Conservation (phyloP, 1,140 invertebrate species). For the Augochlora pura region DNA sequence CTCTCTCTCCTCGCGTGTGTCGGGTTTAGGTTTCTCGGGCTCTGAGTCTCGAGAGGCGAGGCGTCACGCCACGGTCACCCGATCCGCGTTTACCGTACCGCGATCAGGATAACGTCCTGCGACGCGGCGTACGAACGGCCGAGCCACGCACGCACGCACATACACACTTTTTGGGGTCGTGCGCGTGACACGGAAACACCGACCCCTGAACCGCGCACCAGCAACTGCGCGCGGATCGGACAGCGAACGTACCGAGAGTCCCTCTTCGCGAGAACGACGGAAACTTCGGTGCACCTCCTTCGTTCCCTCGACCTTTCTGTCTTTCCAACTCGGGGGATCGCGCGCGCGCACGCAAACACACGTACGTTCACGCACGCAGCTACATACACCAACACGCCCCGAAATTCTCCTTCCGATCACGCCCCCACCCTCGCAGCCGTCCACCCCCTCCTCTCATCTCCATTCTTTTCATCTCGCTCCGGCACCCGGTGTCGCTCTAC, state of each 20-base stretch:
- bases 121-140: slow-evolving; percentile 31
- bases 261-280: slow-evolving; percentile 58
- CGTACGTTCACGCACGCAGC: slow-evolving; percentile 16
- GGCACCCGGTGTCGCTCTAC: not conserved
- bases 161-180: slow-evolving; percentile 41
- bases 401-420: slow-evolving; percentile 22
- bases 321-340: slow-evolving; percentile 45
- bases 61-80: too few relatives aligned
- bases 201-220: slow-evolving; percentile 56
- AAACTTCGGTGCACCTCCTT: slow-evolving; percentile 57
- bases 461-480: slow-evolving; percentile 13
- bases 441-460: not conserved
- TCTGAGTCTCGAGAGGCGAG: too few relatives aligned
- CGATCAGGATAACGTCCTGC: slow-evolving; percentile 21
- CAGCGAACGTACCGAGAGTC: slow-evolving; percentile 53
- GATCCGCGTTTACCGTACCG: slow-evolving; percentile 26
- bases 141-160: slow-evolving; percentile 45
- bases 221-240: slow-evolving; percentile 57
- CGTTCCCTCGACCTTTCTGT: slow-evolving; percentile 41
- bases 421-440: not conserved
- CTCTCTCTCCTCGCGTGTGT: too few relatives aligned
- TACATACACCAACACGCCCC: slow-evolving; percentile 28
- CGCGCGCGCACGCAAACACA: slow-evolving; percentile 34
- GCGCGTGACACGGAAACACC: slow-evolving; percentile 52
- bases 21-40: too few relatives aligned